Percentiles rank a stretch among this genome's conserved stretches.
Evolutionary conservation across 2,888 invertebrate genomes (phyloP).

Genomic region (Corythucha ciliata): DNA sequence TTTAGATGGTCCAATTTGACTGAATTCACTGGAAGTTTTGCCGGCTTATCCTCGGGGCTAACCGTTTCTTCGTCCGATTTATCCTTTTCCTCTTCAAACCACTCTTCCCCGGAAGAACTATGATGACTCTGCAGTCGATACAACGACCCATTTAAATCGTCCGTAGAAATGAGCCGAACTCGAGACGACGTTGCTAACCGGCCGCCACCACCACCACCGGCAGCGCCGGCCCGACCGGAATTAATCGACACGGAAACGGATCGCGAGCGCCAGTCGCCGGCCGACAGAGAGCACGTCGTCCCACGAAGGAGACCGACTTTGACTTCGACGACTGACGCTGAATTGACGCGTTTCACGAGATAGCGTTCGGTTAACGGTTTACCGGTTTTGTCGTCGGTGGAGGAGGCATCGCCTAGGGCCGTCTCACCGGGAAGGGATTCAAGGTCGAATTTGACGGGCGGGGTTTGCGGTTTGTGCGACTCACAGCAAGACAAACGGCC

Average conservation of each 20-base stretch:
- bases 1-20: too few relatives aligned
- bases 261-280: constrained; percentile 30
- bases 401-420: constrained; percentile 2
- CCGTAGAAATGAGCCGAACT: constrained; percentile 39
- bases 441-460: constrained; percentile 25
- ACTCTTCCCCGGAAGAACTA: constrained; percentile 45
- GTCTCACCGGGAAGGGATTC: constrained; percentile 22
- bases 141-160: constrained; percentile 38
- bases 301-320: constrained; percentile 31
- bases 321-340: constrained; percentile 35
- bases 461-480: constrained; percentile 40
- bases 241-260: constrained; percentile 33
- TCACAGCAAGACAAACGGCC: constrained; percentile 61
- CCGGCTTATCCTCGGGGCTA: too few relatives aligned
- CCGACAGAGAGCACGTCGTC: constrained; percentile 26
- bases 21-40: too few relatives aligned
- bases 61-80: too few relatives aligned
- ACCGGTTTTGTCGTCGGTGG: not conserved
- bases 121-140: constrained; percentile 43
- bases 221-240: too few relatives aligned
- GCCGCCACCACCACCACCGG: constrained; percentile 26
- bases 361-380: constrained; percentile 29
- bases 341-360: constrained; percentile 35
- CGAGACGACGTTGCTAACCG: constrained; percentile 33
- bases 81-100: constrained; percentile 46